Evolutionary conservation across 37 sponge, comb jelly and placozoan species (phyloP).

Genomic region (Spongilla lacustris): DNA sequence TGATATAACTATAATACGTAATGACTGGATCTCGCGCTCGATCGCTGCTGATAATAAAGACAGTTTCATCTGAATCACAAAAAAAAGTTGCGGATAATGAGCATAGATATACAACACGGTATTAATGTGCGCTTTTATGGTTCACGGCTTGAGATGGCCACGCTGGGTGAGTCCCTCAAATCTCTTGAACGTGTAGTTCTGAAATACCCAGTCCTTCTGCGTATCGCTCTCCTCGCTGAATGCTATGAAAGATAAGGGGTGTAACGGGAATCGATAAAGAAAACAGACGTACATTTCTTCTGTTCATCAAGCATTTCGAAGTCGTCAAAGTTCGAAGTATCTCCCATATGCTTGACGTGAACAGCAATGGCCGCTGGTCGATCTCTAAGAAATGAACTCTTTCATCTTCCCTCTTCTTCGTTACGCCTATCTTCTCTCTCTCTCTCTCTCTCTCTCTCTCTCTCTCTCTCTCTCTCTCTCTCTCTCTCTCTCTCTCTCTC

Average conservation of each 20-base stretch:
- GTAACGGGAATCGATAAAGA: too few relatives aligned
- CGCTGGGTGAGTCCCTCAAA: conserved; percentile 95
- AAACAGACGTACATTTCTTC: conserved; percentile 52
- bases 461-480: too few relatives aligned
- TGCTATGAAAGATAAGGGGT: too few relatives aligned
- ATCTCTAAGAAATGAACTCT: background rate
- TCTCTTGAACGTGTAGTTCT: conserved; percentile 98
- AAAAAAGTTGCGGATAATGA: too few relatives aligned
- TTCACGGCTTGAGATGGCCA: conserved; percentile 47
- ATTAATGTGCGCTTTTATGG: too few relatives aligned
- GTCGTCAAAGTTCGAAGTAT: conserved; percentile 98
- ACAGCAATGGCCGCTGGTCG: conserved; percentile 94
- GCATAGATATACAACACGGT: too few relatives aligned
- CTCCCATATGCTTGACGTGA: conserved; percentile 93
- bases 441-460: background rate
- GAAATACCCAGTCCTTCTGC: conserved; percentile 96
- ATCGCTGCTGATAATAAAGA: background rate
- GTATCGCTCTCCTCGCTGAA: conserved; percentile 61
- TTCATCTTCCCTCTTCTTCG: background rate
- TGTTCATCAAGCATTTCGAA: conserved; percentile 84
- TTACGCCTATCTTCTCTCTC: background rate
- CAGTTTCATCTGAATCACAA: background rate
- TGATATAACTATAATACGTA: too few relatives aligned
- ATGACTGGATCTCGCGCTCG: too few relatives aligned
- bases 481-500: background rate